Percentiles rank a stretch among this genome's conserved stretches.
Conservation (phyloP, 2,797 vertebrate genomes). For the Anniella stebbinsi region DNA sequence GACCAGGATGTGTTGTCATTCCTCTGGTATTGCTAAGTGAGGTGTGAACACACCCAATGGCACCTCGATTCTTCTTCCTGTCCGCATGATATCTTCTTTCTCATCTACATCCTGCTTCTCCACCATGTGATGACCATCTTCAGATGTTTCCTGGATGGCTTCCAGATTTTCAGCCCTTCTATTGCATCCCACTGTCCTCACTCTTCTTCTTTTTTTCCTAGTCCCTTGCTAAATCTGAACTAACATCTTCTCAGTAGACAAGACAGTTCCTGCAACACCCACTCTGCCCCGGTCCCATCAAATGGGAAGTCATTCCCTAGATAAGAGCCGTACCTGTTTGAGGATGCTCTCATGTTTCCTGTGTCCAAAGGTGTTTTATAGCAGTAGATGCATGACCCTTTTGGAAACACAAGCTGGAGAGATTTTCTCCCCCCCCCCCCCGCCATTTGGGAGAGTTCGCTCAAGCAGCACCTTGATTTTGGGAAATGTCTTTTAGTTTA, state of each 20-base stretch:
- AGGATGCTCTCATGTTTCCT: neutral
- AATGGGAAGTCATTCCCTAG: neutral
- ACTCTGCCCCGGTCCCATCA: neutral
- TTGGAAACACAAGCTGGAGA: accelerated
- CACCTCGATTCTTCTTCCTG: neutral
- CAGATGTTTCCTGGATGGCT: neutral
- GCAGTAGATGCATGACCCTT: neutral
- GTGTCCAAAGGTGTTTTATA: neutral
- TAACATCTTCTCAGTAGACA: neutral
- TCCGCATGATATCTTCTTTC: neutral
- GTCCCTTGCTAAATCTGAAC: neutral
- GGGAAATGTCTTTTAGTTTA: slow-evolving; percentile 1
- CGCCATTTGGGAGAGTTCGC: neutral
- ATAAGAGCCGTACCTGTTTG: neutral
- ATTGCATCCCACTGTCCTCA: neutral
- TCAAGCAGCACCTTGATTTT: neutral
- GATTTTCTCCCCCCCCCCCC: neutral
- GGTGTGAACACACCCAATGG: neutral
- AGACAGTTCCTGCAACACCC: neutral
- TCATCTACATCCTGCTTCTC: neutral
- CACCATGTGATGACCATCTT: neutral
- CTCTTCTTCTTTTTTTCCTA: neutral
- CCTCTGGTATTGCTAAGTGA: neutral
- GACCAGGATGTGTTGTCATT: neutral
- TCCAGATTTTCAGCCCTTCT: neutral